Evolutionary conservation across 2,113 vertebrate genomes (phyloP), one percentile per base, ranked within the genome.

Genomic region (Glaucomys volans): DNA sequence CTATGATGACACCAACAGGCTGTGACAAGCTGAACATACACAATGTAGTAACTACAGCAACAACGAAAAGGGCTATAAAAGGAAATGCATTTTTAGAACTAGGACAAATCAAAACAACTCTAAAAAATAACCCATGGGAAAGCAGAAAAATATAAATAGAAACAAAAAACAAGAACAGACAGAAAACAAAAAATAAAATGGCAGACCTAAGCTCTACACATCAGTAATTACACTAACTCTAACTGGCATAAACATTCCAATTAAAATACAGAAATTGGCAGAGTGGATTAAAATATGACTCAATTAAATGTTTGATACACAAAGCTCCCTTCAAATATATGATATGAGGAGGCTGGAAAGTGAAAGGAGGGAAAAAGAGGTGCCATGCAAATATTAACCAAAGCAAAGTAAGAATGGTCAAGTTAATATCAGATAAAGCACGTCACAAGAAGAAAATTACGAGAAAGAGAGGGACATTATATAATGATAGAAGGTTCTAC

Each of bases 101-200:
- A 87, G 81, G 18, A 79, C 75, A 90, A 89, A 66, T 77, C 71
- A 88, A 84, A 76, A 50, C n/a, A 37, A 90, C 82, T 83, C 52
- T 42, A 42, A 84, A 69, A 80, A 91, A 47, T 85, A 85, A 81
- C 22, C 24, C 82, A 84, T 0, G 50, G 17, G 35, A 86, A 87
- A 9, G 2, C 24, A 62, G 59, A 13, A 71, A 76, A 81, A 76
- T 59, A 42, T 76, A 94, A 85, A 77, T 87, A 88, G 62, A 74
- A 87, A 91, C 11, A 95, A 81, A 90, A 79, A 59, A 2, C 2
- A 59, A 12, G 40, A 59, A 59, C 8, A 44, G 24, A 87, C 17
- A 92, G 10, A 42, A 84, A 81, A 85, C 26, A 71, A 84, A 50
- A 83, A 91, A 26, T n/a, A 35, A 69, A 88, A 37, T 5, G 54